phyloP scores from a whole-genome alignment of 2,888 invertebrate genomes.

The Nematopogon swammerdamellus region DNA sequence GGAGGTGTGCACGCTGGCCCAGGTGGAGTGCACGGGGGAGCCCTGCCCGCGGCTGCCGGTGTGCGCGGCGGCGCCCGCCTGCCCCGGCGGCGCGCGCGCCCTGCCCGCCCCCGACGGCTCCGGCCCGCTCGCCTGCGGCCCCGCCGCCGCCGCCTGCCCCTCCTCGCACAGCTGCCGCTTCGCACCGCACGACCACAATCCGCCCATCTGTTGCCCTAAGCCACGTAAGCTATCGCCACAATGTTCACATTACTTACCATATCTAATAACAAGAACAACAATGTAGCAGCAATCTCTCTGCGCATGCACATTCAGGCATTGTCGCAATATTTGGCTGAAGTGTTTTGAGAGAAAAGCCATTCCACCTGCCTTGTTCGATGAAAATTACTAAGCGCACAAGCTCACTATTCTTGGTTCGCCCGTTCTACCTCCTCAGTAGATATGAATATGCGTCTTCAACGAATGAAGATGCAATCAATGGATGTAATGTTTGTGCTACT shows the following conservation, averaged over 20 bases:
- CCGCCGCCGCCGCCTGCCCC: slow-evolving; percentile 74
- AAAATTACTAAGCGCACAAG: no score
- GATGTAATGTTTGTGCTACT: no score
- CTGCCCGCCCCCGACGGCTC: slow-evolving; percentile 49
- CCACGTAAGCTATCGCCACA: slow-evolving; percentile 60
- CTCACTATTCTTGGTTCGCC: no score
- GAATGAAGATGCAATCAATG: no score
- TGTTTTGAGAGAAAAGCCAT: no score
- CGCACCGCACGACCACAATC: slow-evolving; percentile 71
- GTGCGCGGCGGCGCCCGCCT: slow-evolving; percentile 52
- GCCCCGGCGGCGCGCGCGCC: slow-evolving; percentile 28
- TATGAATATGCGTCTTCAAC: no score
- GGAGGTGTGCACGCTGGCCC: slow-evolving; percentile 30
- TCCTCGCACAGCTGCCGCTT: slow-evolving; percentile 83
- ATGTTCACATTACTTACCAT: neutral
- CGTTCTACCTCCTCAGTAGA: no score
- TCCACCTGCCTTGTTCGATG: no score
- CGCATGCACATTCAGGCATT: no score
- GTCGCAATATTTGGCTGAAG: no score
- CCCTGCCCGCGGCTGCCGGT: slow-evolving; percentile 78
- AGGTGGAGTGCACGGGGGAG: slow-evolving; percentile 21
- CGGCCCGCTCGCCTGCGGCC: slow-evolving; percentile 64
- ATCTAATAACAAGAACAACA: no score
- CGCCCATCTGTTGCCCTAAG: slow-evolving; percentile 86
- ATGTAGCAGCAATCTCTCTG: no score